A percentile compares a stretch with the other conserved stretches of the same genome.
Evolutionary conservation across 1,140 invertebrate species (phyloP).

Genomic region (Anastrepha ludens): DNA sequence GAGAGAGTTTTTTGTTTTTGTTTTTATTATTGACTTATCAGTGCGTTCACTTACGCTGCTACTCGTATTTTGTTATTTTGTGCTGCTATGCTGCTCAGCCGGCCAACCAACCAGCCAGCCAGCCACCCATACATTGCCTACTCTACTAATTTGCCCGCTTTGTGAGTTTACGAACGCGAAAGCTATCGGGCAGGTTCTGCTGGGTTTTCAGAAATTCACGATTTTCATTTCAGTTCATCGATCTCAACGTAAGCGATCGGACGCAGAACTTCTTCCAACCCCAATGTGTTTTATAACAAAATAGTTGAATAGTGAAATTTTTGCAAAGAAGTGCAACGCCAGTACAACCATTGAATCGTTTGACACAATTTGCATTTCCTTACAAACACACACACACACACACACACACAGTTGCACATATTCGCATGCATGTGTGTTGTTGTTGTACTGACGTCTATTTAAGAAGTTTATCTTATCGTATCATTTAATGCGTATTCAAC

Average conservation of each 20-base stretch:
- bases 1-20: background rate
- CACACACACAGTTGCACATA: background rate
- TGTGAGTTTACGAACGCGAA: slow-evolving; percentile 44
- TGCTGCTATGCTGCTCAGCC: background rate
- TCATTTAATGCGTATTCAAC: slow-evolving; percentile 22
- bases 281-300: slow-evolving; percentile 3
- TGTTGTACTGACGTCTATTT: slow-evolving; percentile 1
- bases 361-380: background rate
- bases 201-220: slow-evolving; percentile 45
- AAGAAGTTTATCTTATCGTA: slow-evolving; percentile 48
- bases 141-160: slow-evolving; percentile 23
- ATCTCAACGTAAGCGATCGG: slow-evolving; percentile 54
- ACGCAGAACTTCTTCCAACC: slow-evolving; percentile 6
- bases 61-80: background rate
- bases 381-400: background rate
- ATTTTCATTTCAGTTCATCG: slow-evolving; percentile 54
- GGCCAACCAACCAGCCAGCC: background rate
- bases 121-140: background rate
- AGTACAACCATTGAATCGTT: background rate
- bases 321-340: background rate
- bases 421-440: background rate
- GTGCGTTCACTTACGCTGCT: slow-evolving; percentile 18
- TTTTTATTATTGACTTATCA: slow-evolving; percentile 21
- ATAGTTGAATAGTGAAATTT: background rate
- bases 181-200: slow-evolving; percentile 49